Evolutionary conservation across 2,113 vertebrate species (phyloP).

Genomic region (Maccullochella peelii): DNA sequence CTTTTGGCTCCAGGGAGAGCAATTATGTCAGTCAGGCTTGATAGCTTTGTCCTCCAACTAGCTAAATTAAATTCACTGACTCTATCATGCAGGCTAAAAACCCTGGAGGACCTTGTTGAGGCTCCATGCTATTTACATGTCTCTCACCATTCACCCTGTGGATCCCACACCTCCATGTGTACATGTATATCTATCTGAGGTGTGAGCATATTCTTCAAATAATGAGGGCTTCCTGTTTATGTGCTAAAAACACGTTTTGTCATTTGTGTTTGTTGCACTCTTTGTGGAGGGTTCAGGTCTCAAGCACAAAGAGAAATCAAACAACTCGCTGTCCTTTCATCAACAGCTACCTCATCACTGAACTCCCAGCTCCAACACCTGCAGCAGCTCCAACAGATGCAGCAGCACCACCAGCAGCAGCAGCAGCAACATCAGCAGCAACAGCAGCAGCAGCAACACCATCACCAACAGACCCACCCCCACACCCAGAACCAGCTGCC

Average conservation of each 20-base stretch:
- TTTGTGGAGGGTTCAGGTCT: conserved; percentile 5
- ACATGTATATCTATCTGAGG: conserved; percentile 43
- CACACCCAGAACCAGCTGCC: conserved; percentile 80
- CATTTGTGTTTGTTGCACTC: conserved; percentile 11
- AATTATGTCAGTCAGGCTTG: conserved; percentile 75
- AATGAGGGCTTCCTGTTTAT: conserved; percentile 47
- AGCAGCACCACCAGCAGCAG: conserved; percentile 94
- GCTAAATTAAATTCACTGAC: conserved; percentile 74
- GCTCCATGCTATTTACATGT: conserved; percentile 76
- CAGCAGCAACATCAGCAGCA: conserved; percentile 87
- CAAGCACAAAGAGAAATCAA: not conserved
- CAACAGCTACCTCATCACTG: conserved; percentile 98
- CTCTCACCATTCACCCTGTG: conserved; percentile 58
- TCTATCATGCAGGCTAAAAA: conserved; percentile 54
- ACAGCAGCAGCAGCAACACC: conserved; percentile 82
- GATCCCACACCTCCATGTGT: conserved; percentile 62
- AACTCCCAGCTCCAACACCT: conserved; percentile 99
- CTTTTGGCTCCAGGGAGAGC: conserved; percentile 76
- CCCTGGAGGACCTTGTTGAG: conserved; percentile 75
- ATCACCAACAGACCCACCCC: conserved; percentile 84
- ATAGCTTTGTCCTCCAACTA: conserved; percentile 78
- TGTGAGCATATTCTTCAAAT: conserved; percentile 57
- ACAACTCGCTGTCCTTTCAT: conserved; percentile 37
- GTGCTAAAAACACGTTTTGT: conserved; percentile 41
- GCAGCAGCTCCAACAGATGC: conserved; percentile 97